phyloP scores from a whole-genome alignment of 2,888 invertebrate genomes.

The Hemaris fuciformis region DNA sequence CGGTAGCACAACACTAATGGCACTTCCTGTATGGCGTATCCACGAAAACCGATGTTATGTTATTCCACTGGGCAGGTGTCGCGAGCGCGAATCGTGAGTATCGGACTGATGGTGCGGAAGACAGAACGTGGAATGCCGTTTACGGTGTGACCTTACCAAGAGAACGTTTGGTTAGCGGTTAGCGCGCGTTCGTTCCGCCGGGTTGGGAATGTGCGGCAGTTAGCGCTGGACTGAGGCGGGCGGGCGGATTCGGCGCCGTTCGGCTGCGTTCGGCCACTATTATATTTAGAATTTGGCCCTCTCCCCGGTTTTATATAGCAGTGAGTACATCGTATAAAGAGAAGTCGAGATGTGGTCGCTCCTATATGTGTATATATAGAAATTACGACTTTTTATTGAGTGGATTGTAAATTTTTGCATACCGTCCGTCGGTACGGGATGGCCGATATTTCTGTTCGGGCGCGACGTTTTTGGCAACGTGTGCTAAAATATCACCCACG shows the following conservation, averaged over 20 bases:
- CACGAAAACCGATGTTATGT: conserved; percentile 54
- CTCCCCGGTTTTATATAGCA: conserved; percentile 82
- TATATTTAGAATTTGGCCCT: conserved; percentile 85
- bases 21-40: conserved; percentile 46
- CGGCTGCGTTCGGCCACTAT: conserved; percentile 73
- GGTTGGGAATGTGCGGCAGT: conserved; percentile 73
- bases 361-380: conserved; percentile 72
- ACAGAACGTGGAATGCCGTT: conserved; percentile 46
- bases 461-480: conserved; percentile 50
- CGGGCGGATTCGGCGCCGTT: conserved; percentile 70
- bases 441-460: conserved; percentile 54
- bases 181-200: conserved; percentile 69
- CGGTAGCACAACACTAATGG: conserved; percentile 65
- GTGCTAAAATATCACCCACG: conserved; percentile 42
- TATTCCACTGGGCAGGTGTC: conserved; percentile 55
- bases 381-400: conserved; percentile 78
- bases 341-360: conserved; percentile 77
- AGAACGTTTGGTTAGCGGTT: conserved; percentile 66
- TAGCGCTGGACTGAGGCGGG: conserved; percentile 78
- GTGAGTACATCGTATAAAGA: conserved; percentile 81
- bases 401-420: conserved; percentile 76
- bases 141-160: conserved; percentile 63
- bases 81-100: conserved; percentile 51
- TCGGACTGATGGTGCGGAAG: conserved; percentile 28
- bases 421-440: conserved; percentile 49